Base-by-base conservation (phyloP, 1,140 invertebrate species). In the Eueides isabella region DNA sequence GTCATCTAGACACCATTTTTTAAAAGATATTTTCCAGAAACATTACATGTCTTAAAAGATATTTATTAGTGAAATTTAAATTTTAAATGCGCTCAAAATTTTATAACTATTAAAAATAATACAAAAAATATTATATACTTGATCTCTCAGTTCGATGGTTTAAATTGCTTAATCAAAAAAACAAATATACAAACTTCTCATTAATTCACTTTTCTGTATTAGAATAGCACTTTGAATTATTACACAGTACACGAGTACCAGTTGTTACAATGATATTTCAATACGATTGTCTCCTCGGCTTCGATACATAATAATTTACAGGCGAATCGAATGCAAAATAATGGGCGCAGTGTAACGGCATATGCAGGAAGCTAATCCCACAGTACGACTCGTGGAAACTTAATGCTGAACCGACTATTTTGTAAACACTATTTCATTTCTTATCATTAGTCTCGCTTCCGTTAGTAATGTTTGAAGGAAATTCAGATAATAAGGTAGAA, bases 351-450 rank as follows among this genome's bases (percentile, higher is more conserved):
- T 66, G 63, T 81, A 80, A 78, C 78, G 75, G 77, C 67, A 85
- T 84, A 74, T 71, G 55, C 72, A 83, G 79, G 81, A 81, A 82
- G 80, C 77, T 77, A 67, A 71, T 67, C 44, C 41, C 44, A 64
- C 64, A 74, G 72, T 78, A 63, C 71, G 44, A 76, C 38, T 55
- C 26, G 48, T 26, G 26, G 19, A 23, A 48, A 55, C 38, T 62
- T 66, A 30, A 44, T 55, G 71, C 33, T 65, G 41, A 84, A 83
- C 85, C 80, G 77, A 85, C 83, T 81, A 88, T 88, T 88, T 85
- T 65, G 77, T 76, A 48, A 82, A 78, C 82, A 80, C 77, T 75
- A 76, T 78, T 79, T 77, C 74, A 79, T 80, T 76, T 77, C 62
- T 71, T 77, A 61, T 74, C 65, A 77, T 77, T 74, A 66, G 72